Evolutionary conservation across 2,797 vertebrate genomes (phyloP).

Genomic region (Mus spretus): DNA sequence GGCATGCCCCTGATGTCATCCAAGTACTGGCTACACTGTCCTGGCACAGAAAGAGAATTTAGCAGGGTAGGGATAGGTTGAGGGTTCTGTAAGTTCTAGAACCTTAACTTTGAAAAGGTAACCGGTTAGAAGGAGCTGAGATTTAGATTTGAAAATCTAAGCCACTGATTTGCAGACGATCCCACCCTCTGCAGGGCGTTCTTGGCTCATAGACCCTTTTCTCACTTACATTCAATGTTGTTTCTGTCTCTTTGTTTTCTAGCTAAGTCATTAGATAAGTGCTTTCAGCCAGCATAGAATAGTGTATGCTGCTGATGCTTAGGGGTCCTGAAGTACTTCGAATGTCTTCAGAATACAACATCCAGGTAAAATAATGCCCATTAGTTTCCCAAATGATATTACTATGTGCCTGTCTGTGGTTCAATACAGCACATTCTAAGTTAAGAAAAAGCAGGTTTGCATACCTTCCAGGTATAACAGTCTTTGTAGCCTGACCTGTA

Average conservation of each 20-base stretch:
- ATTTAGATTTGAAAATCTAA: not conserved
- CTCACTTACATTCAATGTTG: not conserved
- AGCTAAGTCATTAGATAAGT: not conserved
- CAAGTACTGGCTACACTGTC: not conserved
- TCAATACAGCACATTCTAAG: not conserved
- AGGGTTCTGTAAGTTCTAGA: not conserved
- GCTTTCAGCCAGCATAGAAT: not conserved
- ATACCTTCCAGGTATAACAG: not conserved
- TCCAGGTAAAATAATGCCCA: not conserved
- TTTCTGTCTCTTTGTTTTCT: conserved; percentile 27
- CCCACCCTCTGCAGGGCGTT: not conserved
- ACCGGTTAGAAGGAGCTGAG: not conserved
- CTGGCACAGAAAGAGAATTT: not conserved
- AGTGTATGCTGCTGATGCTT: too few species aligned
- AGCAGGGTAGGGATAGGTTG: not conserved
- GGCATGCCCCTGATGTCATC: not conserved
- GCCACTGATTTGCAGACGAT: not conserved
- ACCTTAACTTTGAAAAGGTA: not conserved
- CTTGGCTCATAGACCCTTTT: not conserved
- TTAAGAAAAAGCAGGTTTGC: not conserved
- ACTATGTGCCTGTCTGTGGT: not conserved
- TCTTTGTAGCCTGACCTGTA: not conserved
- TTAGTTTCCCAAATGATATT: not conserved
- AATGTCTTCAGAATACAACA: not conserved
- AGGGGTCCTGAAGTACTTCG: not conserved